phyloP scores from a whole-genome alignment of 2,888 invertebrate genomes.

The Syrista parreyssii region DNA sequence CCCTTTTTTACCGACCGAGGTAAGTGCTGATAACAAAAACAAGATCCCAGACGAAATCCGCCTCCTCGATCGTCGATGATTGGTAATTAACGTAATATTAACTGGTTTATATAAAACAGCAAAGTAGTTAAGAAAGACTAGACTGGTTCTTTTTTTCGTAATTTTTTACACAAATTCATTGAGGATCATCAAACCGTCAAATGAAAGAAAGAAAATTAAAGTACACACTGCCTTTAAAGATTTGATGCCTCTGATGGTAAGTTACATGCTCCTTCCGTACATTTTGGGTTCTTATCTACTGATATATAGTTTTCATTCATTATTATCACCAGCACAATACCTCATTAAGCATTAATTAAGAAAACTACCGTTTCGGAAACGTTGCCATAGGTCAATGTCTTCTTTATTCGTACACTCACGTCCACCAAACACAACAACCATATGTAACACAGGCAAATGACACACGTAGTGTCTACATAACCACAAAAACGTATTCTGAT shows the following conservation, averaged over 20 bases:
- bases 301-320: background rate
- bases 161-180: background rate
- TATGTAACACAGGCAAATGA: background rate
- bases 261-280: background rate
- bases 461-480: background rate
- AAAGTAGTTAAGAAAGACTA: background rate
- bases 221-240: background rate
- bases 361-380: background rate
- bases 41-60: background rate
- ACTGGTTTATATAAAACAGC: background rate
- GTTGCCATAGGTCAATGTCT: background rate
- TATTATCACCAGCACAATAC: background rate
- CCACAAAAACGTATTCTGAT: background rate
- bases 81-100: background rate
- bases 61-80: background rate
- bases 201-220: background rate
- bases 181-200: background rate
- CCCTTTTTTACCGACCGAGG: background rate
- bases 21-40: background rate
- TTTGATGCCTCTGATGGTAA: background rate
- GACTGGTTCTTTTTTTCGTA: background rate
- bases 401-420: background rate
- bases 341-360: background rate
- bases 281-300: background rate
- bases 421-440: background rate